These are phyloP conservation scores for Candoia aspera DNA, from an alignment of 2,113 vertebrate genomes.

Conservation along the genomic window DNA sequence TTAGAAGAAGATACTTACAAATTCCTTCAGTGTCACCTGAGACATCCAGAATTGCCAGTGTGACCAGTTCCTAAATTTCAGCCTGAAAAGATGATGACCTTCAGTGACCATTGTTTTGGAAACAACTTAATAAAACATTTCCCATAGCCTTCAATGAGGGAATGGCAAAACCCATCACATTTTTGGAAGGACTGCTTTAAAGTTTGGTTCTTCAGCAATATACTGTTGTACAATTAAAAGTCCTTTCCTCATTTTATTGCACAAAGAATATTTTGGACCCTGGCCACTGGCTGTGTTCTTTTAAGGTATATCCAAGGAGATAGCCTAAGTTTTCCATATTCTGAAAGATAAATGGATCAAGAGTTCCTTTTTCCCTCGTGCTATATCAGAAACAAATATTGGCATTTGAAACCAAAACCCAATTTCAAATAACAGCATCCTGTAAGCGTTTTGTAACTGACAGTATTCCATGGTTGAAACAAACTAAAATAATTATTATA, in stretches of 20 bases:
- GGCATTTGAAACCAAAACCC: neutral
- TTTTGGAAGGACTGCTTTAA: neutral
- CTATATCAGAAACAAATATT: neutral
- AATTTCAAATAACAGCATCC: neutral
- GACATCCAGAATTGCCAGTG: neutral
- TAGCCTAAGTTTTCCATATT: neutral
- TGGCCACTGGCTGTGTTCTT: neutral
- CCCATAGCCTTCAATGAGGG: neutral
- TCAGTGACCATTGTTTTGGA: neutral
- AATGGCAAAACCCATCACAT: neutral
- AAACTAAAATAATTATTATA: too few relatives aligned
- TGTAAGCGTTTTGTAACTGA: neutral
- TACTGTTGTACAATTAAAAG: neutral
- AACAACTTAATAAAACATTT: neutral
- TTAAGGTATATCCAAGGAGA: neutral
- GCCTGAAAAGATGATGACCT: neutral
- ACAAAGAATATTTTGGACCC: neutral
- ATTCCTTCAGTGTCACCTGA: neutral
- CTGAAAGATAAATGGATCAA: neutral
- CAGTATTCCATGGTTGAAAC: neutral
- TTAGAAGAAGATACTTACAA: constrained; percentile 7
- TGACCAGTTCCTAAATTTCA: constrained; percentile 8
- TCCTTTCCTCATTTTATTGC: neutral
- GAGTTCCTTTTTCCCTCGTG: neutral
- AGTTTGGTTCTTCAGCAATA: neutral